Evolutionary conservation across 2,113 vertebrate genomes (phyloP).

Genomic region (Labrus mixtus): DNA sequence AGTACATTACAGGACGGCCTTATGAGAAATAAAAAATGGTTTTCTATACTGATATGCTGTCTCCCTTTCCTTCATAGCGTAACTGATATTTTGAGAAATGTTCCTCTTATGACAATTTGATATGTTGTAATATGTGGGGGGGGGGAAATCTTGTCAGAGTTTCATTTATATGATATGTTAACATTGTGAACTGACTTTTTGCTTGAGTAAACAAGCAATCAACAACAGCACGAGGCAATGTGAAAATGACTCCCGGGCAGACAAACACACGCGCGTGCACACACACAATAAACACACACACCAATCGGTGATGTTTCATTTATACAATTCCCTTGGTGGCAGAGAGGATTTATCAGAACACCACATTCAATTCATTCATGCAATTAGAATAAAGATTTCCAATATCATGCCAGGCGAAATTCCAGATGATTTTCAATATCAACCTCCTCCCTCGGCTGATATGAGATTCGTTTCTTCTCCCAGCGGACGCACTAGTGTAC

Average conservation of each 20-base stretch:
- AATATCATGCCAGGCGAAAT: conserved; percentile 72
- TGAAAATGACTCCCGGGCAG: conserved; percentile 69
- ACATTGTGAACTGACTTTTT: conserved; percentile 61
- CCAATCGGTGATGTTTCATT: conserved; percentile 75
- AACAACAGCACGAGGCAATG: conserved; percentile 50
- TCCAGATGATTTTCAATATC: conserved; percentile 80
- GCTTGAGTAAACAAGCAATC: conserved; percentile 76
- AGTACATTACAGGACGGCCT: conserved; percentile 79
- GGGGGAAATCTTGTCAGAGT: conserved; percentile 61
- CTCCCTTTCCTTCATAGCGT: conserved; percentile 63
- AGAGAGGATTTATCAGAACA: conserved; percentile 73
- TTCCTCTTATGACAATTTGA: conserved; percentile 54
- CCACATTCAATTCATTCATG: conserved; percentile 77
- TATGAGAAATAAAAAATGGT: conserved; percentile 82
- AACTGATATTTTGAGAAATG: conserved; percentile 60
- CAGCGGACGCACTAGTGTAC: conserved; percentile 55
- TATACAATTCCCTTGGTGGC: conserved; percentile 69
- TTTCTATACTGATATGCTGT: conserved; percentile 81
- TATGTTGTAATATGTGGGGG: conserved; percentile 61
- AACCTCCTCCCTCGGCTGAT: conserved; percentile 63
- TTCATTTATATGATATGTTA: conserved; percentile 70
- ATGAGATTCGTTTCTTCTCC: conserved; percentile 70
- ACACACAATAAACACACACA: conserved; percentile 49
- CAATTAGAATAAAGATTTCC: conserved; percentile 82
- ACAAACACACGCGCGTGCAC: conserved; percentile 25